Evolutionary conservation across 53 echinoderm and acorn worm species (phyloP).

Genomic region (Paelopatides confundens): DNA sequence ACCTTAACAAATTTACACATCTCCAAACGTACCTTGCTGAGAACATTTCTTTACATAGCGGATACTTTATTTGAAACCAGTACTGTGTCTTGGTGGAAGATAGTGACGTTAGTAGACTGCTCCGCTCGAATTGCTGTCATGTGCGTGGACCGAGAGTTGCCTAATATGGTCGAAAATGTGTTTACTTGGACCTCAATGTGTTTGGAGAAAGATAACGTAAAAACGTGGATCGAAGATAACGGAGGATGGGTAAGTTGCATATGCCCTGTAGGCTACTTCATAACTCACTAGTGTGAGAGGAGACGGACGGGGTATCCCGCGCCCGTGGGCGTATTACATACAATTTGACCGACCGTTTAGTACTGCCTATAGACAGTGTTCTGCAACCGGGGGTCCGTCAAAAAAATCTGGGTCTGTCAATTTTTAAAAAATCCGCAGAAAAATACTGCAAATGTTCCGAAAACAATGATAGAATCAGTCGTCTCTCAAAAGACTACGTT

Average conservation of each 20-base stretch:
- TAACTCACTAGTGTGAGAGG: too few species aligned
- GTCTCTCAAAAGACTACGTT: too few species aligned
- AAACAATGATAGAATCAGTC: too few species aligned
- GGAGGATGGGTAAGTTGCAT: conserved; percentile 71
- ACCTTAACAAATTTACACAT: conserved; percentile 11
- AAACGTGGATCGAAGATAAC: conserved; percentile 60
- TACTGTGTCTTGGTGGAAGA: conserved; percentile 17
- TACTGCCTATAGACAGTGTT: too few species aligned
- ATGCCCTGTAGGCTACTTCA: too few species aligned
- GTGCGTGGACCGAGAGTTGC: conserved; percentile 70
- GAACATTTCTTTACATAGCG: neutral
- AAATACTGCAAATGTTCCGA: too few species aligned
- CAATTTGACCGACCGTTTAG: too few species aligned
- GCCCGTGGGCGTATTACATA: too few species aligned
- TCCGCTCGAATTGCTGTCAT: conserved; percentile 44
- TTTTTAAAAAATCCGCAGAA: too few species aligned
- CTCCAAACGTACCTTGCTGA: neutral
- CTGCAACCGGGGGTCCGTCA: too few species aligned
- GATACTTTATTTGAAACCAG: conserved; percentile 2
- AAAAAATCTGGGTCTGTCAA: too few species aligned
- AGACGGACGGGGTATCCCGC: too few species aligned
- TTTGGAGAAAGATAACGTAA: conserved; percentile 56
- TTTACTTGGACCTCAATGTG: conserved; percentile 50
- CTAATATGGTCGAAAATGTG: conserved; percentile 57
- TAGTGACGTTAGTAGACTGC: neutral